Conservation (phyloP, 1,140 invertebrate species). For the Saccostrea echinata region DNA sequence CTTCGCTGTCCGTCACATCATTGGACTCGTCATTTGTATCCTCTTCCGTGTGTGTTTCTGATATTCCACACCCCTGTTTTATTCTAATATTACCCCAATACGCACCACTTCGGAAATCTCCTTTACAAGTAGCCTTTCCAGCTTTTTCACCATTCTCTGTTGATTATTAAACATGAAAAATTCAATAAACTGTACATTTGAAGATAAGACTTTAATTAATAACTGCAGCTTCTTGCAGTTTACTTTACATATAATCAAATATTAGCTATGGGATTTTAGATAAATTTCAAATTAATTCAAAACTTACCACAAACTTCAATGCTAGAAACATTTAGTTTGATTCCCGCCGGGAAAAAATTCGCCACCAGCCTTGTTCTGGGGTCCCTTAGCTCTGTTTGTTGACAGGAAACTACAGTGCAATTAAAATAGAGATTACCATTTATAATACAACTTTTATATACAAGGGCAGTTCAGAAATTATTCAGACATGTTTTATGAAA, state of each 20-base stretch:
- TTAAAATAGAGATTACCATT: no score
- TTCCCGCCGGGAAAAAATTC: conserved; percentile 54
- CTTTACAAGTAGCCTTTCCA: conserved; percentile 65
- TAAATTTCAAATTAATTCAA: neutral
- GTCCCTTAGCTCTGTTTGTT: conserved; percentile 49
- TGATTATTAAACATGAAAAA: neutral
- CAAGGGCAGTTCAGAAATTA: no score
- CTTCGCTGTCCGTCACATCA: conserved; percentile 29
- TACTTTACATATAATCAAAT: no score
- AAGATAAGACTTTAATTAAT: no score
- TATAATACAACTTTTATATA: no score
- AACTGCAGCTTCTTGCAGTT: no score
- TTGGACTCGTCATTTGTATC: conserved; percentile 47
- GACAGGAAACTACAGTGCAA: conserved; percentile 54
- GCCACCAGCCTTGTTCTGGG: conserved; percentile 48
- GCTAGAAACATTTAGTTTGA: conserved; percentile 58
- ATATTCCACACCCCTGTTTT: conserved; percentile 44
- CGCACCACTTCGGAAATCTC: conserved; percentile 63
- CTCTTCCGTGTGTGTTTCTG: neutral
- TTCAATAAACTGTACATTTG: no score
- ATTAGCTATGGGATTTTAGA: neutral
- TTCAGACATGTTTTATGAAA: no score
- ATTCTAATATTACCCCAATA: conserved; percentile 61
- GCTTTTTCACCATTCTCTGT: conserved; percentile 55
- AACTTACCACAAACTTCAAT: conserved; percentile 63